Evolutionary conservation across 2,113 vertebrate genomes (phyloP).

Genomic region (Carassius carassius): DNA sequence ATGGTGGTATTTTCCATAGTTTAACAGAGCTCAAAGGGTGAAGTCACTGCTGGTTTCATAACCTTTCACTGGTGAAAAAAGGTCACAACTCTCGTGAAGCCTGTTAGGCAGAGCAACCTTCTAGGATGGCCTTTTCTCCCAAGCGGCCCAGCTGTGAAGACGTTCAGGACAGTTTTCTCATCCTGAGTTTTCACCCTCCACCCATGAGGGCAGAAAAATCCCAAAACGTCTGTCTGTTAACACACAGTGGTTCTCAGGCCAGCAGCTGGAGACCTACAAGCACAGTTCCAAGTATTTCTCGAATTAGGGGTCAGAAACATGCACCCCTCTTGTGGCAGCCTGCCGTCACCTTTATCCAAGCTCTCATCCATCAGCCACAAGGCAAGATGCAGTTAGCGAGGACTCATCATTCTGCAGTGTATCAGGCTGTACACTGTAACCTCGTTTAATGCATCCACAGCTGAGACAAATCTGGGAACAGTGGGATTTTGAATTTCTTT

Average conservation of each 20-base stretch:
- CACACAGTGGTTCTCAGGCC: background rate
- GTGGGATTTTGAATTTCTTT: background rate
- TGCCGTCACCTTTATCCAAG: conserved; percentile 11
- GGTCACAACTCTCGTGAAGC: conserved; percentile 21
- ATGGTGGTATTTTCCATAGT: background rate
- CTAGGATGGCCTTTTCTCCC: conserved; percentile 29
- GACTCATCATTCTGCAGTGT: conserved; percentile 17
- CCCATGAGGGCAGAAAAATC: conserved; percentile 28
- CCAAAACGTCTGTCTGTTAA: background rate
- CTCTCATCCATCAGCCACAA: conserved; percentile 48
- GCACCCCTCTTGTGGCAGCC: background rate
- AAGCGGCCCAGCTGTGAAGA: conserved; percentile 21
- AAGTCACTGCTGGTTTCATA: conserved; percentile 8
- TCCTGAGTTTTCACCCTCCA: conserved; percentile 6
- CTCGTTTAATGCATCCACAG: conserved; percentile 33
- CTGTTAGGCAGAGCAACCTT: conserved; percentile 32
- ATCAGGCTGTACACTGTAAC: conserved; percentile 19
- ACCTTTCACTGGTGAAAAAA: conserved; percentile 42
- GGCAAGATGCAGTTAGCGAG: background rate
- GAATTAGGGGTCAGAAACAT: conserved; percentile 38
- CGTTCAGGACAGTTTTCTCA: conserved; percentile 44
- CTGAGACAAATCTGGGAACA: conserved; percentile 5
- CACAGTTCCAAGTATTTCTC: background rate
- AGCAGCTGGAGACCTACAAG: conserved; percentile 3
- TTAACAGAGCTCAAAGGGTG: background rate